A percentile compares a stretch with the other conserved stretches of the same genome.
These are phyloP conservation scores for Gallinago media DNA, from an alignment of 2,113 vertebrate species.

Conservation along the genomic window DNA sequence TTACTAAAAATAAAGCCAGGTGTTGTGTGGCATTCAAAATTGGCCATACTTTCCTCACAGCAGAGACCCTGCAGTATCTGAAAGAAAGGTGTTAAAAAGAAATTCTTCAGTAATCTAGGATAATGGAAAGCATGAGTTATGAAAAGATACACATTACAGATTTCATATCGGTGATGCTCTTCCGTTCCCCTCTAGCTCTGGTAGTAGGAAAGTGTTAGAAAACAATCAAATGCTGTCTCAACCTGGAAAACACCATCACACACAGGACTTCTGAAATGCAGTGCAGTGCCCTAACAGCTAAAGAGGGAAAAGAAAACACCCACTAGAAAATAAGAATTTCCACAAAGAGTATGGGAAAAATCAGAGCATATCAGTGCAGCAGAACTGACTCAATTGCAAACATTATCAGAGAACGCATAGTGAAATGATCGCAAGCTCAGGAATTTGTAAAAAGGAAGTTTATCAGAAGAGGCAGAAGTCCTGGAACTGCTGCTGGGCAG, in stretches of 20 bases:
- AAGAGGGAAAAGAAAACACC: background rate
- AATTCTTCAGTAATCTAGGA: background rate
- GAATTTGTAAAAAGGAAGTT: background rate
- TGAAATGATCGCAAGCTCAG: background rate
- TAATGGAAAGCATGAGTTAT: background rate
- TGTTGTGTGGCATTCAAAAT: background rate
- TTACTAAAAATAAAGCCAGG: background rate
- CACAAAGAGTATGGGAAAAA: background rate
- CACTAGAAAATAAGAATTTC: background rate
- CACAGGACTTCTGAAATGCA: background rate
- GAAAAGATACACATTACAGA: background rate
- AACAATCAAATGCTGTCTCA: background rate
- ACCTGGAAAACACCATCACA: background rate
- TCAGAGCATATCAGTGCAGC: background rate
- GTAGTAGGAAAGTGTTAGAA: background rate
- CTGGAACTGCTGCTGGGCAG: background rate
- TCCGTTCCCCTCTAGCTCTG: background rate
- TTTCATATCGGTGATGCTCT: background rate
- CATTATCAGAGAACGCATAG: background rate
- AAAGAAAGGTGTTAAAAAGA: background rate
- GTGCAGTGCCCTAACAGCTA: background rate
- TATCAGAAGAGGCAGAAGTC: background rate
- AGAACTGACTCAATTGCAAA: background rate
- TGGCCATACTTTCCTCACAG: background rate
- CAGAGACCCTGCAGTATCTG: background rate